Conservation (phyloP, 2,113 vertebrate species). For the Ictalurus furcatus region DNA sequence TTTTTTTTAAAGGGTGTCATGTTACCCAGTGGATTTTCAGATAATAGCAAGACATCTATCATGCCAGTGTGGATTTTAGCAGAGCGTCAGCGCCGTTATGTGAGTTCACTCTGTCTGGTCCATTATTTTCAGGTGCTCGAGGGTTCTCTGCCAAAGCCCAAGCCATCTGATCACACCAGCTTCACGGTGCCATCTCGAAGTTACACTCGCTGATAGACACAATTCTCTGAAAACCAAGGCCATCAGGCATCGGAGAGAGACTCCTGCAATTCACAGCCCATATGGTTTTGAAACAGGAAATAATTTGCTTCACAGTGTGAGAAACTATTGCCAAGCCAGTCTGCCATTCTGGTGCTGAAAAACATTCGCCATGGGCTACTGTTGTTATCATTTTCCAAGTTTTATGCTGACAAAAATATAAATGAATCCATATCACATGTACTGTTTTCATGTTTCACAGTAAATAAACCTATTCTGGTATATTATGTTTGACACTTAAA, state of each 20-base stretch:
- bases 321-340: slow-evolving; percentile 34
- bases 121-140: slow-evolving; percentile 30
- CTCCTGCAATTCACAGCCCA: slow-evolving; percentile 41
- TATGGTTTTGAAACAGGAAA: slow-evolving; percentile 46
- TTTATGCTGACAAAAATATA: background rate
- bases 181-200: slow-evolving; percentile 21
- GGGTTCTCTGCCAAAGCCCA: slow-evolving; percentile 13
- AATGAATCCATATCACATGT: background rate
- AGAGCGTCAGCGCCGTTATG: slow-evolving; percentile 12
- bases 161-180: slow-evolving; percentile 36
- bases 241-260: slow-evolving; percentile 32
- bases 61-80: slow-evolving; percentile 25
- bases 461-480: background rate
- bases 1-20: slow-evolving; percentile 21
- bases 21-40: slow-evolving; percentile 41
- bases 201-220: slow-evolving; percentile 23
- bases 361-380: slow-evolving; percentile 13
- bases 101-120: slow-evolving; percentile 30
- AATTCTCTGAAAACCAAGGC: slow-evolving; percentile 33
- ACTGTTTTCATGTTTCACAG: background rate
- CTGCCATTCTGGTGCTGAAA: slow-evolving; percentile 33
- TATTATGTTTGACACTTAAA: background rate
- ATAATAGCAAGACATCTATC: slow-evolving; percentile 32
- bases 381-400: slow-evolving; percentile 6
- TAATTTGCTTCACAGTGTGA: slow-evolving; percentile 47